Conservation (phyloP, 2,797 vertebrate genomes). For the Catharus ustulatus region DNA sequence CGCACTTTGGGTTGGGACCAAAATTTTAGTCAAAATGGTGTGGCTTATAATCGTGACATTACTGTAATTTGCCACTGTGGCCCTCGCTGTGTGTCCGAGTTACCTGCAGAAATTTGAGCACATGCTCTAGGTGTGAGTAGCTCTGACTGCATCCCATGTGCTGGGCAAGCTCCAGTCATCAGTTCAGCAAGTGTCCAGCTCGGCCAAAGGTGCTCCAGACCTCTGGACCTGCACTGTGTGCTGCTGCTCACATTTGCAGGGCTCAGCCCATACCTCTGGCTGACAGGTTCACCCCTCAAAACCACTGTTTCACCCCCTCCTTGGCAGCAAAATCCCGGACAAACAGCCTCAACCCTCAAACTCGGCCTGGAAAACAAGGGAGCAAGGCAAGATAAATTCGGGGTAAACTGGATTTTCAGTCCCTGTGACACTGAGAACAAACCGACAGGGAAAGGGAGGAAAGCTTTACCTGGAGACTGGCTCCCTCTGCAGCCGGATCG, state of each 20-base stretch:
- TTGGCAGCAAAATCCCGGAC: not conserved
- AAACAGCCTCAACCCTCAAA: not conserved
- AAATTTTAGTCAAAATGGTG: too few species aligned
- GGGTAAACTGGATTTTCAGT: not conserved
- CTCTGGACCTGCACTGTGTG: not conserved
- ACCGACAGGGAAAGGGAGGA: not conserved
- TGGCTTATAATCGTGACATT: too few species aligned
- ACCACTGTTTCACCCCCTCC: not conserved
- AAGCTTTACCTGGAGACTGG: slow-evolving; percentile 5
- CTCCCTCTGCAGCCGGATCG: slow-evolving; percentile 45
- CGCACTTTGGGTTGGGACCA: too few species aligned
- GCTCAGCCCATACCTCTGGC: not conserved
- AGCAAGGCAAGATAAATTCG: fast-evolving
- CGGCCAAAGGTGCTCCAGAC: not conserved
- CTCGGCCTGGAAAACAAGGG: not conserved
- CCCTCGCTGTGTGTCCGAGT: not conserved
- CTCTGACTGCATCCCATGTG: not conserved
- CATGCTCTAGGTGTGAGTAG: fast-evolving
- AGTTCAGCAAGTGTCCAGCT: not conserved
- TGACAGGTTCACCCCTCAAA: not conserved
- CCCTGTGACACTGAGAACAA: not conserved
- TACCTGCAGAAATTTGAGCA: not conserved
- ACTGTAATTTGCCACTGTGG: not conserved
- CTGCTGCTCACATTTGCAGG: not conserved
- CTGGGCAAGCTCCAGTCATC: not conserved